Percentiles rank a stretch among this genome's conserved stretches.
Evolutionary conservation across 2,797 vertebrate genomes (phyloP).

Genomic region (Macropodus opercularis): DNA sequence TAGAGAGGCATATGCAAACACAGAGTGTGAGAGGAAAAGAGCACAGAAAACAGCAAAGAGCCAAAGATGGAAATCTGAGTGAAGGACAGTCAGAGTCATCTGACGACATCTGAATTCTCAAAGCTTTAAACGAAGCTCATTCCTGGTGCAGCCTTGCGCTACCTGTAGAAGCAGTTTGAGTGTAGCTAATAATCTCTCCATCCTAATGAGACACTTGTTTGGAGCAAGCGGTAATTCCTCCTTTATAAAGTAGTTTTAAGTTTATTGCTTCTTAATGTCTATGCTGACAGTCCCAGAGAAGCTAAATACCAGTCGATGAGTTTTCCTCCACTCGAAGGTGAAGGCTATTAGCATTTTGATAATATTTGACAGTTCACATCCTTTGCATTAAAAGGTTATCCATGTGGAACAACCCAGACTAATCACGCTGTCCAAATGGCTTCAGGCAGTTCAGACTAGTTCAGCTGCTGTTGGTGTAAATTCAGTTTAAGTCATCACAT

Average conservation of each 20-base stretch:
- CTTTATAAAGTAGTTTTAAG: conserved; percentile 39
- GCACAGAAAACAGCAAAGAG: neutral
- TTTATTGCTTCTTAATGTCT: conserved; percentile 37
- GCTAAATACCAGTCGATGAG: conserved; percentile 22
- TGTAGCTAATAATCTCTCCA: neutral
- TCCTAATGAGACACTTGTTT: conserved; percentile 42
- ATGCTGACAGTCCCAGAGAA: conserved; percentile 13
- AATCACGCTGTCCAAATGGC: neutral
- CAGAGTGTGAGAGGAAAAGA: neutral
- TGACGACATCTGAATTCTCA: neutral
- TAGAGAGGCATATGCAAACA: conserved; percentile 15
- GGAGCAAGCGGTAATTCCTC: conserved; percentile 2
- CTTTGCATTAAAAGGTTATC: conserved; percentile 4
- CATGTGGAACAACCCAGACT: neutral
- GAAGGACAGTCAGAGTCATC: neutral
- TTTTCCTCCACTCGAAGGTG: conserved; percentile 9
- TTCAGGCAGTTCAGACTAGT: neutral
- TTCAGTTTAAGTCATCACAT: no score
- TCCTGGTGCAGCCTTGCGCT: neutral
- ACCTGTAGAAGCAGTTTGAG: neutral
- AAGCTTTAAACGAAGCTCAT: neutral
- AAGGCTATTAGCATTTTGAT: conserved; percentile 16
- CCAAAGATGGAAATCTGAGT: neutral
- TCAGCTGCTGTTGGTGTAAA: no score
- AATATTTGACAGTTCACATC: conserved; percentile 23